phyloP scores from a whole-genome alignment of 2,113 vertebrate genomes.

The Carassius gibelio region DNA sequence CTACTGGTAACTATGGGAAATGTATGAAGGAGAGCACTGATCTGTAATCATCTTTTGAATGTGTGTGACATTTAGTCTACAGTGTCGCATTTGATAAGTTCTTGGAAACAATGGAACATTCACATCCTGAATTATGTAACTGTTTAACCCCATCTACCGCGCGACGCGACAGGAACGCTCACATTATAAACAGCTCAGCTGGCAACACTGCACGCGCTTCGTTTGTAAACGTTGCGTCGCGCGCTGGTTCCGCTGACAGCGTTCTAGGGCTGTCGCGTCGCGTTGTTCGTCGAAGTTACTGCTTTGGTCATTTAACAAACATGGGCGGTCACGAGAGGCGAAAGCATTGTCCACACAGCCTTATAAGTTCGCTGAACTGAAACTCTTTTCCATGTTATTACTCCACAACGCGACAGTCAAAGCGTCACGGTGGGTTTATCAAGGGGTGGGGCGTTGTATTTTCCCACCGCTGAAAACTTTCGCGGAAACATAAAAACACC shows the following conservation, averaged over 20 bases:
- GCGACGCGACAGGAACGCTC: not conserved
- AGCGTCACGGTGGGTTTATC: conserved; percentile 61
- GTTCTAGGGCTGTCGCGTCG: not conserved
- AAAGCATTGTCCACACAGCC: not conserved
- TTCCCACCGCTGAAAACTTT: conserved; percentile 69
- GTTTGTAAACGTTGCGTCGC: not conserved
- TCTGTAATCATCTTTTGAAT: not conserved
- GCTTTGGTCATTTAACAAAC: conserved; percentile 5
- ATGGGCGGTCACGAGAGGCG: not conserved
- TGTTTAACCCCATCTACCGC: not conserved
- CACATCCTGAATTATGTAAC: conserved; percentile 33
- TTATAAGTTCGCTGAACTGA: not conserved
- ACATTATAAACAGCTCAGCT: not conserved
- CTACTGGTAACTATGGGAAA: not conserved
- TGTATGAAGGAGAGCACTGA: not conserved
- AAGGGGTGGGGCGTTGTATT: conserved; percentile 76
- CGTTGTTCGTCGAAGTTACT: not conserved
- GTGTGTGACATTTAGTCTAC: not conserved
- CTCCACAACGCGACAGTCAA: conserved; percentile 63
- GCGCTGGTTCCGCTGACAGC: not conserved
- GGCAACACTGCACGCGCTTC: not conserved
- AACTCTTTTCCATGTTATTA: conserved; percentile 58
- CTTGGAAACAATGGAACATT: not conserved
- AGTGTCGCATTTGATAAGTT: not conserved
- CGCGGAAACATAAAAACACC: not conserved